Conservation (phyloP, 2,888 invertebrate genomes). For the Chrysolina oricalcia region DNA sequence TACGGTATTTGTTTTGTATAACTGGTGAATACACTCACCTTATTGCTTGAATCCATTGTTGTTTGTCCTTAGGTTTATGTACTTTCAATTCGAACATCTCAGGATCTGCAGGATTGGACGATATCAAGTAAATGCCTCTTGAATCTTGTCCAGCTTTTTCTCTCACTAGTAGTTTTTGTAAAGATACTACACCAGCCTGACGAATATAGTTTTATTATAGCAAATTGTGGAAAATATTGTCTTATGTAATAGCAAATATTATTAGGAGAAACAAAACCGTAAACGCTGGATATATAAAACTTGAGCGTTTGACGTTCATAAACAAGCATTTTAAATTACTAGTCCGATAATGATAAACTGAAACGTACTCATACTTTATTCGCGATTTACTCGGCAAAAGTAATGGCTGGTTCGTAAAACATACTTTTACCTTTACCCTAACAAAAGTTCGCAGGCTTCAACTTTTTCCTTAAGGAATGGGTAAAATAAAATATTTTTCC, state of each 20-base stretch:
- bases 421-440: too few relatives aligned
- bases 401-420: too few relatives aligned
- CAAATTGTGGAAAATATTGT: conserved; percentile 29
- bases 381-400: too few relatives aligned
- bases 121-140: conserved; percentile 92
- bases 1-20: too few relatives aligned
- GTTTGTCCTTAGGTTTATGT: conserved; percentile 91
- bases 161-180: conserved; percentile 92
- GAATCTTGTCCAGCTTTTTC: conserved; percentile 95
- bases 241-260: conserved; percentile 14
- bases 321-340: too few relatives aligned
- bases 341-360: too few relatives aligned
- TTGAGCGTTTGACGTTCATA: too few relatives aligned
- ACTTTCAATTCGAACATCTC: conserved; percentile 97
- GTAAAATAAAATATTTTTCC: too few relatives aligned
- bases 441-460: too few relatives aligned
- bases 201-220: not conserved
- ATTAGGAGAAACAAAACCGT: not conserved
- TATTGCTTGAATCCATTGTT: conserved; percentile 91
- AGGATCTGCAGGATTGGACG: conserved; percentile 91
- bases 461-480: too few relatives aligned
- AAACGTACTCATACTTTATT: too few relatives aligned
- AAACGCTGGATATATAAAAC: too few relatives aligned
- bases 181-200: conserved; percentile 92
- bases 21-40: conserved; percentile 71